phyloP scores from a whole-genome alignment of 2,888 invertebrate genomes.

The Hetaerina titia region DNA sequence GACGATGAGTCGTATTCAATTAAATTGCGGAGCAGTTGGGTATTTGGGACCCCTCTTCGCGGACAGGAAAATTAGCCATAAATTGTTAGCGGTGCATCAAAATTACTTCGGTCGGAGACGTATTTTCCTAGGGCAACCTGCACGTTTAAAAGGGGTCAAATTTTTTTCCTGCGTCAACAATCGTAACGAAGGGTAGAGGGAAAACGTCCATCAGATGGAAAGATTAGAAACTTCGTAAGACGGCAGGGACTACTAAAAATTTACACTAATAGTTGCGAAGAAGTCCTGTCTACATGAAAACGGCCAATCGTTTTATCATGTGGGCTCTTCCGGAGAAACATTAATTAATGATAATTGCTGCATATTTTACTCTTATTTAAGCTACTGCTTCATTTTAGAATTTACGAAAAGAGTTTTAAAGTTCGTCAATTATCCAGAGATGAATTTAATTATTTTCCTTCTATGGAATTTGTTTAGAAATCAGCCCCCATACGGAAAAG shows the following conservation, averaged over 20 bases:
- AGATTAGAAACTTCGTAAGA: background rate
- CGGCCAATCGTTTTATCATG: background rate
- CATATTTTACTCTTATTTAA: no score
- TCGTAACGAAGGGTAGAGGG: background rate
- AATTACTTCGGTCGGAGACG: background rate
- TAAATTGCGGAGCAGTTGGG: background rate
- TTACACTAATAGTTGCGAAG: background rate
- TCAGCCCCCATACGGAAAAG: no score
- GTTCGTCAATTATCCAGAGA: no score
- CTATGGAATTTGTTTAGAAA: no score
- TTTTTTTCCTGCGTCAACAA: background rate
- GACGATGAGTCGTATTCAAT: background rate
- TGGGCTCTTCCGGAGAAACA: background rate
- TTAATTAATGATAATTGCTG: background rate
- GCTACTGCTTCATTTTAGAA: no score
- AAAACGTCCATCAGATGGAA: background rate
- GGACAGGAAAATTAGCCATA: constrained; percentile 5
- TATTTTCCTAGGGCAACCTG: background rate
- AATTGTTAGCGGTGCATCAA: background rate
- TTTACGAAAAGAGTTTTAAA: no score
- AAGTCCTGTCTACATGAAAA: background rate
- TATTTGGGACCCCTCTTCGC: background rate
- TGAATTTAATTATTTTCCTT: no score
- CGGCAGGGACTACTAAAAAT: background rate
- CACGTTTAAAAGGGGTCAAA: background rate